Conservation (phyloP, 2,797 vertebrate species). For the Xenentodon cancila region DNA sequence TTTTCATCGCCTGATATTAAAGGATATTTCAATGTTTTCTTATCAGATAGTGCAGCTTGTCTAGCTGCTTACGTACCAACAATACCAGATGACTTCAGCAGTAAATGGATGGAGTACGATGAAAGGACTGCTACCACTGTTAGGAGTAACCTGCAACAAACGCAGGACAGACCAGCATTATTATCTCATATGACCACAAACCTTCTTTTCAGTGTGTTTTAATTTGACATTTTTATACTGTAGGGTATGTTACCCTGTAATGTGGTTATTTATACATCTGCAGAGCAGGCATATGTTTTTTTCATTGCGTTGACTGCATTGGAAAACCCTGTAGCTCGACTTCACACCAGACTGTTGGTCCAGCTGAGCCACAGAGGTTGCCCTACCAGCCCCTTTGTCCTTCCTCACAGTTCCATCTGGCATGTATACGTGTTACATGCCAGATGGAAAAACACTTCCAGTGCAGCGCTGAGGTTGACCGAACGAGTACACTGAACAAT, state of each 20-base stretch:
- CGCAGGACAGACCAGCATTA: conserved; percentile 4
- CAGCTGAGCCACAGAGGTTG: conserved; percentile 50
- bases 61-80: conserved; percentile 66
- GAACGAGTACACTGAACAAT: no score
- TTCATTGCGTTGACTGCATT: conserved; percentile 14
- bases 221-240: conserved; percentile 6
- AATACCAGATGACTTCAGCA: conserved; percentile 95
- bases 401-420: conserved; percentile 30
- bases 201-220: neutral
- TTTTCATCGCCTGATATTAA: neutral
- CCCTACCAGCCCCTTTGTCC: conserved; percentile 46
- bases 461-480: conserved; percentile 20
- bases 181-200: neutral
- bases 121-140: conserved; percentile 93
- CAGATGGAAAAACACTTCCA: conserved; percentile 49
- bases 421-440: conserved; percentile 18
- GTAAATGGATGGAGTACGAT: conserved; percentile 96
- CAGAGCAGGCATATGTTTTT: neutral
- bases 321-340: conserved; percentile 44
- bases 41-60: neutral
- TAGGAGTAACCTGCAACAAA: conserved; percentile 87
- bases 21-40: neutral
- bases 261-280: conserved; percentile 64
- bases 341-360: conserved; percentile 54
- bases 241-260: neutral